Evolutionary conservation across 2,888 invertebrate species (phyloP).

Genomic region (Amiota minor): DNA sequence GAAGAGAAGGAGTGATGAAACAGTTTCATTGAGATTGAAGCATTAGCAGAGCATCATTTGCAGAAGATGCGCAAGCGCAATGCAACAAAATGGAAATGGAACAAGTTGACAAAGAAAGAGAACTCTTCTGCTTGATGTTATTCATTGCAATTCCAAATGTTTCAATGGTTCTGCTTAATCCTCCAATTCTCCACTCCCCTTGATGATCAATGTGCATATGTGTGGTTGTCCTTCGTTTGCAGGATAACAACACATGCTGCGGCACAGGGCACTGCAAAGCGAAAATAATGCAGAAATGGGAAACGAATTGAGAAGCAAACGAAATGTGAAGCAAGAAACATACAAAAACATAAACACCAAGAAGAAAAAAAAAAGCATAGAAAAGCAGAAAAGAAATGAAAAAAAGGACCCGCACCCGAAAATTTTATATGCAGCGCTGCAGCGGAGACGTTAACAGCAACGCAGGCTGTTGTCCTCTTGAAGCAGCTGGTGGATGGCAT

Average conservation of each 20-base stretch:
- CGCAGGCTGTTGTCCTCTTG: background rate
- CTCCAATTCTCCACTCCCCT: slow-evolving; percentile 33
- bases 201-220: slow-evolving; percentile 23
- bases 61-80: slow-evolving; percentile 33
- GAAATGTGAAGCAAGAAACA: slow-evolving; percentile 47
- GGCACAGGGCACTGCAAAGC: background rate
- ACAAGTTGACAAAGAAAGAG: slow-evolving; percentile 36
- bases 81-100: slow-evolving; percentile 48
- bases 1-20: background rate
- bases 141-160: slow-evolving; percentile 34
- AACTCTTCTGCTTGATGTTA: slow-evolving; percentile 37
- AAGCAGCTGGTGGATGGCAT: slow-evolving; percentile 52
- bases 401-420: slow-evolving; percentile 43
- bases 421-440: slow-evolving; percentile 24
- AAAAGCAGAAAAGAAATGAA: slow-evolving; percentile 39
- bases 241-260: slow-evolving; percentile 18
- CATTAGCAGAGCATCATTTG: background rate
- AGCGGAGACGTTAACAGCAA: slow-evolving; percentile 26
- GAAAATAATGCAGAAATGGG: slow-evolving; percentile 37
- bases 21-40: background rate
- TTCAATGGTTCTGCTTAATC: too few species aligned
- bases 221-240: slow-evolving; percentile 16
- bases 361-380: slow-evolving; percentile 54
- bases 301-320: slow-evolving; percentile 60
- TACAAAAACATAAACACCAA: slow-evolving; percentile 62